phyloP scores from a whole-genome alignment of 2,888 invertebrate genomes.

The Polymixis flavicincta region DNA sequence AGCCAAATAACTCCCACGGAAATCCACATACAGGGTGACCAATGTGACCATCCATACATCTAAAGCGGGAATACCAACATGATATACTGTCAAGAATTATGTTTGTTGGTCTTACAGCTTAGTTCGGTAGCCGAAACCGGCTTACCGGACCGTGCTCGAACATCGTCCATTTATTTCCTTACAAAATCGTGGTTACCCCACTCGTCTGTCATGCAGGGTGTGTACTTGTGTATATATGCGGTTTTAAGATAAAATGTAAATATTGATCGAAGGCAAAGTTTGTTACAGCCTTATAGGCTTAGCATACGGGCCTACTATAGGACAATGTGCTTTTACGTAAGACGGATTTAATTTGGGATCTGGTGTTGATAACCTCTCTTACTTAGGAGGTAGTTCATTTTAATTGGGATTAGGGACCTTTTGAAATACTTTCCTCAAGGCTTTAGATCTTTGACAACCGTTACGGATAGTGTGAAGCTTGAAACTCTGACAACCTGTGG shows the following conservation, averaged over 20 bases:
- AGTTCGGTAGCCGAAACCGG: slow-evolving; percentile 33
- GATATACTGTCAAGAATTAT: slow-evolving; percentile 49
- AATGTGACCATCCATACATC: slow-evolving; percentile 26
- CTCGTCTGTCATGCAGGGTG: slow-evolving; percentile 44
- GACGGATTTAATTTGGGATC: slow-evolving; percentile 1
- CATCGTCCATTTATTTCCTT: slow-evolving; percentile 47
- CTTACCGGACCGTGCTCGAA: slow-evolving; percentile 39
- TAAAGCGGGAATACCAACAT: slow-evolving; percentile 44
- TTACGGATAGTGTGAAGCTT: not conserved
- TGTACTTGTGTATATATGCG: slow-evolving; percentile 22
- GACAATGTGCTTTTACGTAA: slow-evolving; percentile 7
- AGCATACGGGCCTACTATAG: not conserved
- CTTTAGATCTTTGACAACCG: not conserved
- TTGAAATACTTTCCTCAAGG: not conserved
- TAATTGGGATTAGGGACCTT: not conserved
- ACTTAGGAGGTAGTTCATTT: not conserved
- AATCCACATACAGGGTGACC: slow-evolving; percentile 18
- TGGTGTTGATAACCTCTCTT: slow-evolving; percentile 30
- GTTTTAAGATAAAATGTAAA: slow-evolving; percentile 45
- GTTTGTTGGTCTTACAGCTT: slow-evolving; percentile 50
- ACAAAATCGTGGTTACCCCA: slow-evolving; percentile 51
- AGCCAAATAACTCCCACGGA: slow-evolving; percentile 17
- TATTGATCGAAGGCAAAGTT: slow-evolving; percentile 38
- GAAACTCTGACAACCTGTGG: not conserved
- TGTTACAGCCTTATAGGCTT: not conserved